phyloP scores from a whole-genome alignment of 2,888 invertebrate species.

The Bursaphelenchus okinawaensis region DNA sequence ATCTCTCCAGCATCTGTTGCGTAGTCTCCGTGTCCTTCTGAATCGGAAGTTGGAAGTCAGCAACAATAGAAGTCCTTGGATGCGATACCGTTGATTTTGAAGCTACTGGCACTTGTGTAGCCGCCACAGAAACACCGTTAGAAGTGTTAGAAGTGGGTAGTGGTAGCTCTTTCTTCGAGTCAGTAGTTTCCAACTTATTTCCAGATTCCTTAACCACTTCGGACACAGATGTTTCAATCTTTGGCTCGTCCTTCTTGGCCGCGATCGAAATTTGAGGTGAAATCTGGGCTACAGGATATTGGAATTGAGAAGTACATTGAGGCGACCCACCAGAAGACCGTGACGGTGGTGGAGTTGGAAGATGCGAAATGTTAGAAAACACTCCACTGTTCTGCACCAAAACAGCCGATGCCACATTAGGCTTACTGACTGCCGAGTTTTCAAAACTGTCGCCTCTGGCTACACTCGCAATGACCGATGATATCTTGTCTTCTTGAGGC shows the following conservation, averaged over 20 bases:
- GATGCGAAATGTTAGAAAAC: constrained; percentile 1
- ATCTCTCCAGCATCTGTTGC: background rate
- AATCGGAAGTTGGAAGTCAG: background rate
- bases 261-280: constrained; percentile 2
- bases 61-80: background rate
- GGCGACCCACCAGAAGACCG: constrained; percentile 11
- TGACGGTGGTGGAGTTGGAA: constrained; percentile 12
- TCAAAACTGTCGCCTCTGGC: background rate
- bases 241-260: background rate
- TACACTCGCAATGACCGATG: background rate
- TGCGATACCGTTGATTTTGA: too few relatives aligned
- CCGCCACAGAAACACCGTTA: too few relatives aligned
- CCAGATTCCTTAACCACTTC: background rate
- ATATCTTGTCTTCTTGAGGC: background rate
- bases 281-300: background rate
- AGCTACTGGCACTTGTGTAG: background rate
- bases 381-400: background rate
- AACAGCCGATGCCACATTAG: background rate
- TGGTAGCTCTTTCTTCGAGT: background rate
- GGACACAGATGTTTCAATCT: background rate
- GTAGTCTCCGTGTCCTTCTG: background rate
- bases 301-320: constrained; percentile 9
- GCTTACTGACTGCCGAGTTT: too few relatives aligned
- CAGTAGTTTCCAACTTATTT: background rate
- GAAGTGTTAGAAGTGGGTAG: background rate